A percentile compares a stretch with the other conserved stretches of the same genome.
phyloP scores from a whole-genome alignment of 2,113 vertebrate species.

The Coptodon rendalli region DNA sequence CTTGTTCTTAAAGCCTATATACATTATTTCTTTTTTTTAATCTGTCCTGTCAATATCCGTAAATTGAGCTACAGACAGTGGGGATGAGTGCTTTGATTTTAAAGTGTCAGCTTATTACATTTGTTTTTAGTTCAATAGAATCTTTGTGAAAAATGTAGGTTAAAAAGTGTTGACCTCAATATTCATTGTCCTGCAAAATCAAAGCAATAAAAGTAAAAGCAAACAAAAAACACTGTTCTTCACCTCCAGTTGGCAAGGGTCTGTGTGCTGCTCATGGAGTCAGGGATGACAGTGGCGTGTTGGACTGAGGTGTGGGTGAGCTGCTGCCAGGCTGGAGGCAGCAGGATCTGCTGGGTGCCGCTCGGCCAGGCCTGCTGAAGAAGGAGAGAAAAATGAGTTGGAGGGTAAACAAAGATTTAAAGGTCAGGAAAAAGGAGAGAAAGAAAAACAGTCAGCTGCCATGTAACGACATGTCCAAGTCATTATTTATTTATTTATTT shows the following conservation, averaged over 20 bases:
- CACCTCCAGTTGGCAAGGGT: conserved; percentile 96
- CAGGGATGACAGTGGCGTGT: conserved; percentile 90
- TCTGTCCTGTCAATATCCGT: not conserved
- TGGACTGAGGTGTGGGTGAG: conserved; percentile 97
- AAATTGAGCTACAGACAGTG: not conserved
- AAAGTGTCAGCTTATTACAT: not conserved
- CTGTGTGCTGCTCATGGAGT: conserved; percentile 89
- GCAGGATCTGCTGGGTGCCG: conserved; percentile 94
- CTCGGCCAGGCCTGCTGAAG: conserved; percentile 94
- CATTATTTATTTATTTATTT: not conserved
- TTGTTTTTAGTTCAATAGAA: not conserved
- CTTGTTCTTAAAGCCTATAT: conserved; percentile 2
- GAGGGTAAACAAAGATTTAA: not conserved
- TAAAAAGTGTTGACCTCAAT: not conserved
- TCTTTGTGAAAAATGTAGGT: not conserved
- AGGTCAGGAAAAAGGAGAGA: not conserved
- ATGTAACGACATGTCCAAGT: not conserved
- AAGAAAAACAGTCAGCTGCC: not conserved
- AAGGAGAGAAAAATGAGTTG: not conserved
- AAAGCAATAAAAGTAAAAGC: not conserved
- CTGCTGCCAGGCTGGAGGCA: conserved; percentile 97
- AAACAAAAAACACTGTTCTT: conserved; percentile 4
- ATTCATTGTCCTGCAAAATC: not conserved
- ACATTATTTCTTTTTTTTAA: not conserved
- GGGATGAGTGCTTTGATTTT: not conserved